Base-by-base conservation (phyloP, 2,888 invertebrate species). In the Apodemia zela region DNA sequence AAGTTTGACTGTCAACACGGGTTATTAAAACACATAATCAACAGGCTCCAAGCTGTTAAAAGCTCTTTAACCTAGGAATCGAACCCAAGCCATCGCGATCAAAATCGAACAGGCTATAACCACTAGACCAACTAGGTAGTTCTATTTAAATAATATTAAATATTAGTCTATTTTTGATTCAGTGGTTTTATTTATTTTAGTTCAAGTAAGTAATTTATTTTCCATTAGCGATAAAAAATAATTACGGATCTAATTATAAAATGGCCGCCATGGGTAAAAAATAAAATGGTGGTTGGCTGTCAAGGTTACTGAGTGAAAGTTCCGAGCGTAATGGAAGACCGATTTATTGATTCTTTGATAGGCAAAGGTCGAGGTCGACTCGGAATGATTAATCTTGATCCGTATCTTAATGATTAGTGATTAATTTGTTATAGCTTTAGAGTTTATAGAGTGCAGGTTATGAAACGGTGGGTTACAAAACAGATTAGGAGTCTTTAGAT, bases 231-330 rank as follows among this genome's bases (percentile, higher is more conserved):
- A 65, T 59, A 54, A 66, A 65, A 63, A 60, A 59, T 47, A 18
- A 63, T 63, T 49, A 63, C 47, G 59, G 47, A 21, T 63, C 21
- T 54, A 42, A 42, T 38, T 59, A 60, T 57, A 66, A 65, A 68
- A 61, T 67, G 66, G 65, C 66, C 59, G 67, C 67, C 61, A 67
- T 66, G 68, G 68, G 70, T 72, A 68, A 67, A 66, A 66, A 66
- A 63, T 42, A 67, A 72, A 60, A 63, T 60, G 60, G 57, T 60
- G 63, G 60, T 33, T 51, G 54, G 45, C 73, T 74, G 75, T 73
- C 77, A 79, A 78, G 78, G 79, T 68, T 69, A 72, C 72, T 72
- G 72, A 68, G 72, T 75, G 76, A 79, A 76, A 78, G 79, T 72
- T 71, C 73, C 72, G 63, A 70, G 59, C 42, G 35, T 60, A 45